phyloP scores from a whole-genome alignment of 2,797 vertebrate species.

The Anguilla obscura region DNA sequence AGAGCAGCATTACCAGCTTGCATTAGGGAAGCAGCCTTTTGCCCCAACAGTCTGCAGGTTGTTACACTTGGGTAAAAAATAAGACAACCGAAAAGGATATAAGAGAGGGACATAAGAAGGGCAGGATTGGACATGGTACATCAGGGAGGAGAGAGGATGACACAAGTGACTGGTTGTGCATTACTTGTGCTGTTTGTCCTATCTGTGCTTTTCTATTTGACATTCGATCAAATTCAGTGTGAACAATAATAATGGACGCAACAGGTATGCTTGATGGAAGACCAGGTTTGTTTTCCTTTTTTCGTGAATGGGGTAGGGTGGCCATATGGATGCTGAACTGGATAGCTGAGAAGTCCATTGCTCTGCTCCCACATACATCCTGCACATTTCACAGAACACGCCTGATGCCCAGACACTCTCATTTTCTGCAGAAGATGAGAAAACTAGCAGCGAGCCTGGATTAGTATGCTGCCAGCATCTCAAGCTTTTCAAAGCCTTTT shows the following conservation, averaged over 20 bases:
- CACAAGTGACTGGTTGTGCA: background rate
- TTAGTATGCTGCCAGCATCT: conserved; percentile 21
- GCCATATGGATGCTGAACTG: background rate
- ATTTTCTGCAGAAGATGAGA: background rate
- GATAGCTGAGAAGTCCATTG: background rate
- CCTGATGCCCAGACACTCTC: background rate
- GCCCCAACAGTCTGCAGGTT: background rate
- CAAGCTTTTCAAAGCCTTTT: conserved; percentile 1
- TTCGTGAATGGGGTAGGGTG: background rate
- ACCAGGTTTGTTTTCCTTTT: background rate
- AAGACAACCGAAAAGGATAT: background rate
- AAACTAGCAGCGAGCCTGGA: background rate
- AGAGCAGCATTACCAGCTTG: background rate
- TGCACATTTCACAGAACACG: conserved; percentile 14
- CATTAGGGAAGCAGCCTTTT: background rate
- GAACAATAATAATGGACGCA: background rate
- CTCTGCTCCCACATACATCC: conserved; percentile 13
- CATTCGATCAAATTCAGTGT: background rate
- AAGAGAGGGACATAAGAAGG: background rate
- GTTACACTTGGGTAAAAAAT: background rate
- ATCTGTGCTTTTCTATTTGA: background rate
- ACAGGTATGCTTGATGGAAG: background rate
- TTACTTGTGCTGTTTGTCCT: background rate
- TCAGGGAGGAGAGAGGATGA: background rate
- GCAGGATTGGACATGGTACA: background rate